Evolutionary conservation across 1,140 invertebrate genomes (phyloP), one percentile per base, ranked within the genome.

Genomic region (Saccostrea echinata): DNA sequence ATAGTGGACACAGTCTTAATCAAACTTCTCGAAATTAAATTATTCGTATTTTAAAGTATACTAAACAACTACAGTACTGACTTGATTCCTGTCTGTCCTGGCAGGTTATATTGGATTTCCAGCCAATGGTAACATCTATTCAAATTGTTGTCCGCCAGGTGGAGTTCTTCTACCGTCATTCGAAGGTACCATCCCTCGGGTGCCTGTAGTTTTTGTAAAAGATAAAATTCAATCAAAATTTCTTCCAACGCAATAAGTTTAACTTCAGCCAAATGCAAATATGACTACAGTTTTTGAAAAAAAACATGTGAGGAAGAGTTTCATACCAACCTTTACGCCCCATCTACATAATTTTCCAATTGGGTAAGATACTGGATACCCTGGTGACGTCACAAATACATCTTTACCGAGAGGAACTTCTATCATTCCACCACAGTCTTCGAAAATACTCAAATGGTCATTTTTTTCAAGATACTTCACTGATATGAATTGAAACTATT

Each of bases 101-200:
- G n/a, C 16, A 86, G 43, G 53, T 86, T 86, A 68, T 86, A 86
- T 53, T 86, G 85, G n/a, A 86, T 53, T 53, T 86, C 85, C 16
- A 86, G 24, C 85, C 85, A 86, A 68, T 86, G 85, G 68, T 86
- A 86, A 30, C 85, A 86, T 80, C 85, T 76, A 18, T 53, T 53
- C 4, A 53, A 68, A 53, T 51, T 53, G 24, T 86, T 86, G 71
- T 71, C 85, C 21, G 68, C 51, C 9, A 86, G 68, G 43, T 86
- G 85, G 68, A 86, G 85, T 21, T 86, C 85, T 18, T 86, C 85
- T 11, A 86, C 68, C 21, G 64, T 76, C 21, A 86, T 51, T 13
- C 30, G 33, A 12, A 86, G 3, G 52, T 53, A 86, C 13, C 53
- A 52, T 9, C 24, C 27, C 16, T 64, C n/a, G 4, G 43, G 21